Evolutionary conservation across 2,113 vertebrate genomes (phyloP).

Genomic region (Chaetodon auriga): DNA sequence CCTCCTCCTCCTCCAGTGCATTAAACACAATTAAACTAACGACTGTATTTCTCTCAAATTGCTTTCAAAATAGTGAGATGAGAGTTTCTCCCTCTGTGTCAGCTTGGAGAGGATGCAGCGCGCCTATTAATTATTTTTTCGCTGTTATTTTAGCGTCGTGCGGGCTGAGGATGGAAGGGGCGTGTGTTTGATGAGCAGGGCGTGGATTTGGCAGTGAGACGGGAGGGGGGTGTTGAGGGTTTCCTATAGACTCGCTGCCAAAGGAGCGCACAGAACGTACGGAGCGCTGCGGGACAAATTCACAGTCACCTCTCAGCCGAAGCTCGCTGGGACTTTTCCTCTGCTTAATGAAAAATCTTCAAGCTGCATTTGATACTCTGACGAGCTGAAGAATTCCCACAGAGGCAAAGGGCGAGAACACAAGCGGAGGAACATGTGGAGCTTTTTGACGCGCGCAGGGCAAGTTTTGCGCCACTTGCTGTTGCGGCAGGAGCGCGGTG

Average conservation of each 20-base stretch:
- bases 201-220: conserved; percentile 72
- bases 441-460: conserved; percentile 34
- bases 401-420: neutral
- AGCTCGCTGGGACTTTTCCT: neutral
- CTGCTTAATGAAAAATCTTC: neutral
- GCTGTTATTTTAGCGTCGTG: conserved; percentile 40
- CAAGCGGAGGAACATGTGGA: conserved; percentile 29
- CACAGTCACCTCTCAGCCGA: neutral
- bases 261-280: conserved; percentile 32
- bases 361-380: neutral
- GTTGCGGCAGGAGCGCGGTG: conserved; percentile 8
- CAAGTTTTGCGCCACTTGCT: conserved; percentile 48
- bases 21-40: conserved; percentile 47
- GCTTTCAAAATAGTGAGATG: conserved; percentile 25
- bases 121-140: conserved; percentile 30
- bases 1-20: conserved; percentile 13
- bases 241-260: conserved; percentile 48
- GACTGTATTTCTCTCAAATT: conserved; percentile 23
- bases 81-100: neutral
- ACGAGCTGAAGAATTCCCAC: neutral
- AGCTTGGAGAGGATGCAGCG: neutral
- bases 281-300: conserved; percentile 11
- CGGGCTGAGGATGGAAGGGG: conserved; percentile 57
- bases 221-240: conserved; percentile 37
- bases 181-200: conserved; percentile 71